These are phyloP conservation scores for Telenomus remus DNA, from an alignment of 1,140 invertebrate genomes.

Conservation along the genomic window DNA sequence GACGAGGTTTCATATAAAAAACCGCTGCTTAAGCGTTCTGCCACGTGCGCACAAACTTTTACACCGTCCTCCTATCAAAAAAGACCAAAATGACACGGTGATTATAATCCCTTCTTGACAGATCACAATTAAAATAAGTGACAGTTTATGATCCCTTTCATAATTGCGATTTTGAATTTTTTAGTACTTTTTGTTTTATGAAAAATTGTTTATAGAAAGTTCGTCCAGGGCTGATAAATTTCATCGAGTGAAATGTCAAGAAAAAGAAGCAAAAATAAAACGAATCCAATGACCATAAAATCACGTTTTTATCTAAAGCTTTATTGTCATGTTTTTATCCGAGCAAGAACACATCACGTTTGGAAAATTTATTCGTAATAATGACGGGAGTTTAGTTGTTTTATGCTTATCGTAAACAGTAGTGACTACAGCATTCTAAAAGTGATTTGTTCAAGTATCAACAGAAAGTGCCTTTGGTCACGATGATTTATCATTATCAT, in stretches of 20 bases:
- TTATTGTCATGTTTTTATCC: too few species aligned
- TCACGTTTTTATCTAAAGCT: too few species aligned
- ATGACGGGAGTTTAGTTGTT: constrained; percentile 18
- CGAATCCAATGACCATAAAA: too few species aligned
- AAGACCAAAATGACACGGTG: constrained; percentile 28
- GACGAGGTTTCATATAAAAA: constrained; percentile 26
- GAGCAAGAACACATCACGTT: too few species aligned
- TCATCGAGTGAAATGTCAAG: too few species aligned
- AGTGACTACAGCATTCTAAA: constrained; percentile 31
- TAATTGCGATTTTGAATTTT: too few species aligned
- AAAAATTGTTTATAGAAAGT: too few species aligned
- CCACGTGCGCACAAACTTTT: constrained; percentile 37
- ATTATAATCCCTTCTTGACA: constrained; percentile 9
- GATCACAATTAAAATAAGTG: background rate
- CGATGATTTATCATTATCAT: constrained; percentile 49
- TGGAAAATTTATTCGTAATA: constrained; percentile 30
- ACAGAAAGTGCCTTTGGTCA: constrained; percentile 25
- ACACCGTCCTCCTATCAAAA: constrained; percentile 35
- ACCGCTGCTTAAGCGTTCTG: constrained; percentile 33
- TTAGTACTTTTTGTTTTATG: too few species aligned
- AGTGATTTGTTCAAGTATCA: constrained; percentile 32
- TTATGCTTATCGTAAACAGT: constrained; percentile 29
- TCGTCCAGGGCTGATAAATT: too few species aligned
- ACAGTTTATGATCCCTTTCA: background rate
- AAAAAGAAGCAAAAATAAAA: too few species aligned